Percentiles rank a stretch among this genome's conserved stretches.
Conservation (phyloP, 2,888 invertebrate genomes). For the Drosophila borborema region DNA sequence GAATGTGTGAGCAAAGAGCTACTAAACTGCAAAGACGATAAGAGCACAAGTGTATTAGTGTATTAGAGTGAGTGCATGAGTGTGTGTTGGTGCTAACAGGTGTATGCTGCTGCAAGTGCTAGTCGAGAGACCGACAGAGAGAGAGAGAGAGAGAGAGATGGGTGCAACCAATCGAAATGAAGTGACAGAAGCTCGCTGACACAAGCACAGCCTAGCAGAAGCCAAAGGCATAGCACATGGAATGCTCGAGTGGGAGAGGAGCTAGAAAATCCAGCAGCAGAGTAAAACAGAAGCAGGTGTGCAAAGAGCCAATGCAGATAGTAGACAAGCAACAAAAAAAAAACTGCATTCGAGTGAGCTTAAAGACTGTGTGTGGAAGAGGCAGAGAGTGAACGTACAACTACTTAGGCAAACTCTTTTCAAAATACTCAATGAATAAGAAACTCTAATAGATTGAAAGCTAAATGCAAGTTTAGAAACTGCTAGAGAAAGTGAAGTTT, state of each 20-base stretch:
- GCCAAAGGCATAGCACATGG: slow-evolving; percentile 4
- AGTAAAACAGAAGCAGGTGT: slow-evolving; percentile 16
- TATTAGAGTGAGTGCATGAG: neutral
- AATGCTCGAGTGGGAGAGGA: neutral
- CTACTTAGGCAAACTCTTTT: neutral
- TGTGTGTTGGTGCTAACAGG: slow-evolving; percentile 28
- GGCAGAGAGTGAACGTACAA: neutral
- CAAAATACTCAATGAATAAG: slow-evolving; percentile 7
- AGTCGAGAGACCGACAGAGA: slow-evolving; percentile 3
- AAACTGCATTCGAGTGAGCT: neutral
- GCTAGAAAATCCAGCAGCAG: neutral
- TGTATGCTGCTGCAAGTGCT: slow-evolving; percentile 47
- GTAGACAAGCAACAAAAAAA: neutral
- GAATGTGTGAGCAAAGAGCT: slow-evolving; percentile 29
- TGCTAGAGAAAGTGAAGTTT: neutral
- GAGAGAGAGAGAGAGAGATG: slow-evolving; percentile 6
- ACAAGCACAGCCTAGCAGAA: slow-evolving; percentile 24
- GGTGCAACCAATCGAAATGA: slow-evolving; percentile 53
- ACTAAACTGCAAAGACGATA: slow-evolving; percentile 43
- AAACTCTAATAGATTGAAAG: slow-evolving; percentile 7
- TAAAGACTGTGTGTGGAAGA: too few relatives aligned
- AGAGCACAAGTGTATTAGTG: slow-evolving; percentile 14
- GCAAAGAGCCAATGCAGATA: slow-evolving; percentile 22
- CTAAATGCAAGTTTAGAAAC: neutral
- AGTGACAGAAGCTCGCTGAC: slow-evolving; percentile 65